Evolutionary conservation across 2,113 vertebrate genomes (phyloP), one percentile per base, ranked within the genome.

Genomic region (Pteruthius melanotis): DNA sequence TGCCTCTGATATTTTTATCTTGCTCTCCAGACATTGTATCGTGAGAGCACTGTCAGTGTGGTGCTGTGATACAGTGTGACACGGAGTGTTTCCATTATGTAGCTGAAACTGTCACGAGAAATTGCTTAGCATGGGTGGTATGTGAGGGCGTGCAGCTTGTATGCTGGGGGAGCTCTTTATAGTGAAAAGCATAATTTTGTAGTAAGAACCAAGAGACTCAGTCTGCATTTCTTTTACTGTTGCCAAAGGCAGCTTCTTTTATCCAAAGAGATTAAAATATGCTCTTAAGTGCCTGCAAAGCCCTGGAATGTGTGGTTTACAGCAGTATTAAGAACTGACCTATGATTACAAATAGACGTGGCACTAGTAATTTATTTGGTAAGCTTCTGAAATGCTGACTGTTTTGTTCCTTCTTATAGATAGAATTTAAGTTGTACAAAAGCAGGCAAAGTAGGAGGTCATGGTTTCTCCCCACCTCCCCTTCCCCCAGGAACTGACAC

Each of bases 331-430:
- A 88, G 79, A 93, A 77, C 66, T 90, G 86, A 75, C 77, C 86
- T 87, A 84, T 80, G 83, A 96, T 90, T 94, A 97, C 86, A 93
- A 96, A 72, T 97, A 92, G 75, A 66, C 15, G 4, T 45, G 50
- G 91, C 39, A 42, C 54, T 70, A 76, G 47, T 53, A 81, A 89
- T 90, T 94, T 95, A 81, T 88, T 87, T 95, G 65, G 89, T 96
- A 84, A 80, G 26, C 80, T 90, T 83, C 79, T 86, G 91, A 95
- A 98, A 94, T 94, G 95, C 84, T 94, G 95, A 95, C 82, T 86
- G 21, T 78, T 96, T 95, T 53, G 90, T 96, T 97, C 91, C 89
- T 96, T 94, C 61, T 53, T 68, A 70, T 66, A 79, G 78, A 80
- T 50, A 40, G 69, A 94, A 57, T 93, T 91, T 96, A 94, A 39